Evolutionary conservation across 2,113 vertebrate species (phyloP), one percentile per base, ranked within the genome.

Genomic region (Hippocampus mohnikei): DNA sequence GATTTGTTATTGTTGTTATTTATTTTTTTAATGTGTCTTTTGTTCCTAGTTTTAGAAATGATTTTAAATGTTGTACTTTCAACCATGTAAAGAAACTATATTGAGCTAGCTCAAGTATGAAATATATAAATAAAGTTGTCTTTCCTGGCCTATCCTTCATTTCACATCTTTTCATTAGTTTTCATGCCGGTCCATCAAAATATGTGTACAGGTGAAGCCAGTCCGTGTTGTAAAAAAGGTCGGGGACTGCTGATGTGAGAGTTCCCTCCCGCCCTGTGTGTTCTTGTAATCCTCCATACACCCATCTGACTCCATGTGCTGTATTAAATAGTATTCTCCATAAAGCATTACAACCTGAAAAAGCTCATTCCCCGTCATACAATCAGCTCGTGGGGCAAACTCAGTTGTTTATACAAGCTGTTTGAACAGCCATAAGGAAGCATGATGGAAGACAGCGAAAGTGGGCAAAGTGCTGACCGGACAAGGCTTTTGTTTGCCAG

Each of bases 381-480:
- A 52, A 21, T 72, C 63, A 56, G 48, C 48, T 21, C 86, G 83
- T 76, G 72, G 79, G 66, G 85, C 89, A 84, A 89, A 89, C 81
- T 83, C 82, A 88, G 86, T 42, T 96, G 94, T 97, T 96, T 94
- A 93, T 90, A 93, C 88, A 96, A 94, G 92, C 90, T 96, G 94
- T 95, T 95, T 94, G 92, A 92, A 88, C 88, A 90, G 90, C 90
- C 94, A 95, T 95, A 92, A 80, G 83, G 78, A 74, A 76, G 88
- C 84, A 85, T 80, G 88, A 91, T 90, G 93, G 90, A 92, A 93
- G 92, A 94, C 94, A 92, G 94, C 90, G 92, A 94, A 92, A 93
- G 87, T 88, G 90, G 93, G 91, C 95, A 94, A 96, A 98, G 96
- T 96, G 96, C 95, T 95, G 95, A 91, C 69, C 12, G 89, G 87